phyloP scores from a whole-genome alignment of 2,797 vertebrate genomes.

The Miichthys miiuy region DNA sequence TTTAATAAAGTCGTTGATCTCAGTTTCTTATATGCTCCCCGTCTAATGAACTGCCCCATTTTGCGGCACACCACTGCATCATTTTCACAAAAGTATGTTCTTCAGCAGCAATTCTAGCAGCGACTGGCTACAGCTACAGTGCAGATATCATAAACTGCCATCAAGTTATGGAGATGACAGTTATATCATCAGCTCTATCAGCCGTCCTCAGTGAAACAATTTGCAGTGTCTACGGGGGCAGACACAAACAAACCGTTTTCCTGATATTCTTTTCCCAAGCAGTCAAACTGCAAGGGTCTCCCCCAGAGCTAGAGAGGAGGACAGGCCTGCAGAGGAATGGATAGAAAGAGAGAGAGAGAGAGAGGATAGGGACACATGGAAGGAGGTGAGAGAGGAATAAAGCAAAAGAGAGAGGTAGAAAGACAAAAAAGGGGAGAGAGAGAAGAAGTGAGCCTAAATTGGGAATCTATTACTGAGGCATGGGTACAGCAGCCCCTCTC shows the following conservation, averaged over 20 bases:
- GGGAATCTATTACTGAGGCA: conserved; percentile 89
- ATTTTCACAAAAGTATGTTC: conserved; percentile 44
- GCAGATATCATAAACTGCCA: conserved; percentile 67
- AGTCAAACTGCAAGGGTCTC: conserved; percentile 56
- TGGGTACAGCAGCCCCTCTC: conserved; percentile 79
- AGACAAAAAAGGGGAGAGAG: conserved; percentile 61
- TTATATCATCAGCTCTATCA: conserved; percentile 78
- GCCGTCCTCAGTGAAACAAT: conserved; percentile 73
- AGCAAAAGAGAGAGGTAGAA: conserved; percentile 59
- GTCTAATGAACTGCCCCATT: conserved; percentile 48
- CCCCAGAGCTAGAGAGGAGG: conserved; percentile 50
- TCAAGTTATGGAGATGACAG: conserved; percentile 76
- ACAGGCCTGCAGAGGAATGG: conserved; percentile 62
- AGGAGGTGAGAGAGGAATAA: conserved; percentile 47
- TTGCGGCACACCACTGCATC: conserved; percentile 35
- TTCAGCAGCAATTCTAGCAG: conserved; percentile 37
- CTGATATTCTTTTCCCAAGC: conserved; percentile 70
- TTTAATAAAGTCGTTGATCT: conserved; percentile 35
- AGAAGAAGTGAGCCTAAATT: conserved; percentile 82
- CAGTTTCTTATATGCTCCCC: conserved; percentile 40
- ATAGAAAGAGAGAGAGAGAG: conserved; percentile 22
- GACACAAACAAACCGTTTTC: conserved; percentile 77
- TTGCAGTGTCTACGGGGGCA: conserved; percentile 68
- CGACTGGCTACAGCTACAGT: conserved; percentile 53
- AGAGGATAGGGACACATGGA: conserved; percentile 60